phyloP scores from a whole-genome alignment of 2,888 invertebrate genomes.

The Tupiocoris notatus region DNA sequence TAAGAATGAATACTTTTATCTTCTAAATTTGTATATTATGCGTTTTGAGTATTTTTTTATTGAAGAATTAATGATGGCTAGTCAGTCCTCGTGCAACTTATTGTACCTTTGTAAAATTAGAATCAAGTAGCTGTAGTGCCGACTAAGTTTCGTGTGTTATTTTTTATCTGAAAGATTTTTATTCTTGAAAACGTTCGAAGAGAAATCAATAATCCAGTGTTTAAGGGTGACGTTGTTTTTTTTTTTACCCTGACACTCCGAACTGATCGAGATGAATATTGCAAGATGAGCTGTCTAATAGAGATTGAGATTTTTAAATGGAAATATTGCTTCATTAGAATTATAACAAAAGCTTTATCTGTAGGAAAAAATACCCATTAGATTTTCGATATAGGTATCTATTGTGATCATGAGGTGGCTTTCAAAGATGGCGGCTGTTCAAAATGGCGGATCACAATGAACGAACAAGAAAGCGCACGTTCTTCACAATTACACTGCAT shows the following conservation, averaged over 20 bases:
- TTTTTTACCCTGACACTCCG: neutral
- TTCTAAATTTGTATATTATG: neutral
- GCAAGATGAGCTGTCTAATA: no score
- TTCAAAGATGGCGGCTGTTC: no score
- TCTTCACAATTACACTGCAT: no score
- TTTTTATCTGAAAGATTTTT: slow-evolving; percentile 33
- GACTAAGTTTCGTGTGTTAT: slow-evolving; percentile 35
- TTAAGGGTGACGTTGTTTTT: neutral
- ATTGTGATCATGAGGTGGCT: no score
- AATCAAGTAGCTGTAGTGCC: slow-evolving; percentile 2
- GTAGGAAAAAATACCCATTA: no score
- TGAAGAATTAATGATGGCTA: slow-evolving; percentile 29
- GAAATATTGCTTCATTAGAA: no score
- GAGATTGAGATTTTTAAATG: no score
- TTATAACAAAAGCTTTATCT: no score
- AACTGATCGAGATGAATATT: no score
- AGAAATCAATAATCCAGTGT: slow-evolving; percentile 12
- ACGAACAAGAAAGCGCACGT: no score
- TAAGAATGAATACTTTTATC: slow-evolving; percentile 7
- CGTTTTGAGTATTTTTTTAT: slow-evolving; percentile 36
- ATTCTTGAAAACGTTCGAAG: slow-evolving; percentile 21
- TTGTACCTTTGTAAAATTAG: neutral
- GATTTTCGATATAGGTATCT: no score
- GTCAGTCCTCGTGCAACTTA: slow-evolving; percentile 14
- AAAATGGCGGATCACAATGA: no score